phyloP scores from a whole-genome alignment of 2,113 vertebrate species.

The Dromaius novaehollandiae region DNA sequence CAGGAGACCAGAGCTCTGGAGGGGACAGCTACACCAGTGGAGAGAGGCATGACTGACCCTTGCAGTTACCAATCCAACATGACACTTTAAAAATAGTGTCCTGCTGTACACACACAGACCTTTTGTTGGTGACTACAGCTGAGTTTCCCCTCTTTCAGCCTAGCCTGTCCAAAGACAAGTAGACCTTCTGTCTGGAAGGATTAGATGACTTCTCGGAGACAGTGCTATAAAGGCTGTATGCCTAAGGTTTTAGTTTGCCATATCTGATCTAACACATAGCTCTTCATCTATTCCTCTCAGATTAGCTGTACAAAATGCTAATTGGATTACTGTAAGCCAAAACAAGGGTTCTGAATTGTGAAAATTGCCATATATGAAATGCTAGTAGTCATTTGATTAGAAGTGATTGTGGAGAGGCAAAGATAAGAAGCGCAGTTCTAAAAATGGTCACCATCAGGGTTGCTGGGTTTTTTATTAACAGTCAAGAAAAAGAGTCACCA shows the following conservation, averaged over 20 bases:
- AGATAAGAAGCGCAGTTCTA: not conserved
- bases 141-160: not conserved
- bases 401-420: not conserved
- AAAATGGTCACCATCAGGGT: not conserved
- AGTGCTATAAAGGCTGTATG: not conserved
- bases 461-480: not conserved
- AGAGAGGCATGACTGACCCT: not conserved
- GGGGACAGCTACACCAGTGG: not conserved
- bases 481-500: not conserved
- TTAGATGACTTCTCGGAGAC: not conserved
- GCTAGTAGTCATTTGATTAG: not conserved
- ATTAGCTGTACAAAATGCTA: not conserved
- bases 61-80: not conserved
- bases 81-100: not conserved
- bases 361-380: not conserved
- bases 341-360: not conserved
- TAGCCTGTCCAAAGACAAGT: not conserved
- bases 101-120: rapidly evolving
- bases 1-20: not conserved
- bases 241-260: not conserved
- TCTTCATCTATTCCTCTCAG: not conserved
- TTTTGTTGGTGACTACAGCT: not conserved
- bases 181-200: not conserved
- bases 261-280: not conserved
- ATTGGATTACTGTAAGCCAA: not conserved